phyloP scores from a whole-genome alignment of 2,797 vertebrate genomes.

The Percopsis omiscomaycus region DNA sequence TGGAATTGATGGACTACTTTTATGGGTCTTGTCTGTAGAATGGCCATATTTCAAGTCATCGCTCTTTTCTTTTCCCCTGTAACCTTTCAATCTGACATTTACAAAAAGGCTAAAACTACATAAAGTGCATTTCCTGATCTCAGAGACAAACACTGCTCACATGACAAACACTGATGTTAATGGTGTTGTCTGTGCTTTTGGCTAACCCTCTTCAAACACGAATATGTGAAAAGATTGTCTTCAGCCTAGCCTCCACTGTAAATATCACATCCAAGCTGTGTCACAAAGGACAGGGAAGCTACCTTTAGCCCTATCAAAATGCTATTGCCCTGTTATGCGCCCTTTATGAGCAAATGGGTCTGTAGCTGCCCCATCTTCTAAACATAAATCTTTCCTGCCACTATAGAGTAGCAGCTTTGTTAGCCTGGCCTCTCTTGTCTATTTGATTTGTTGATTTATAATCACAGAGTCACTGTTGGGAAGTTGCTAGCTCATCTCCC shows the following conservation, averaged over 20 bases:
- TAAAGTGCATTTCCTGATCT: constrained; percentile 12
- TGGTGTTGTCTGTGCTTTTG: constrained; percentile 54
- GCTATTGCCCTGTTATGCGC: constrained; percentile 43
- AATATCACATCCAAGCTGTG: constrained; percentile 61
- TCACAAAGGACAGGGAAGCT: constrained; percentile 46
- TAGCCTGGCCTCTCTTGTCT: constrained; percentile 51
- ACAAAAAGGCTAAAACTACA: constrained; percentile 50
- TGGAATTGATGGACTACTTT: constrained; percentile 24
- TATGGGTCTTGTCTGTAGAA: constrained; percentile 22
- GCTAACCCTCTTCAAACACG: constrained; percentile 54
- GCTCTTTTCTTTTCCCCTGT: constrained; percentile 25
- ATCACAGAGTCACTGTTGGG: constrained; percentile 51
- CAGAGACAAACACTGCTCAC: constrained; percentile 50
- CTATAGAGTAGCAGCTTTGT: constrained; percentile 46
- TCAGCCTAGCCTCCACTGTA: constrained; percentile 62
- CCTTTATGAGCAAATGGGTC: constrained; percentile 60
- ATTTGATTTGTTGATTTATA: constrained; percentile 61
- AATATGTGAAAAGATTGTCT: constrained; percentile 54
- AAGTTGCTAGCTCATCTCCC: constrained; percentile 55
- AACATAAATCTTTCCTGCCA: constrained; percentile 54
- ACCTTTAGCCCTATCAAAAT: constrained; percentile 57
- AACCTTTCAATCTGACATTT: constrained; percentile 70
- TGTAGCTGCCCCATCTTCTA: constrained; percentile 53
- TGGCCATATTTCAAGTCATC: constrained; percentile 37
- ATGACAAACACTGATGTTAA: constrained; percentile 54